Evolutionary conservation across 1,140 invertebrate genomes (phyloP).

Genomic region (Papilio dardanus): DNA sequence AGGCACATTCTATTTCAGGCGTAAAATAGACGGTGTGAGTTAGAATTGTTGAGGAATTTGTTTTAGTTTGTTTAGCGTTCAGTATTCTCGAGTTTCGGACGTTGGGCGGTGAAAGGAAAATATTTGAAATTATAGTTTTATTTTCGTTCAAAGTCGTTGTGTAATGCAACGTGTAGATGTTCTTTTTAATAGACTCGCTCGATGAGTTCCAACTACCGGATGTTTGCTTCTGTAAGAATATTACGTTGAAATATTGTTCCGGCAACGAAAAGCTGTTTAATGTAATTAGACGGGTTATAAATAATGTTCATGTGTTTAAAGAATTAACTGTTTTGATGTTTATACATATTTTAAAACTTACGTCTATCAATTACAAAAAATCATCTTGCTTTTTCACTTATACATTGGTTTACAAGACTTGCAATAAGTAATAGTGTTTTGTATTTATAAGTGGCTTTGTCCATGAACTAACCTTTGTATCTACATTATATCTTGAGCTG

Average conservation of each 20-base stretch:
- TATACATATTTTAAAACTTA: conserved; percentile 8
- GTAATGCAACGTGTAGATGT: conserved; percentile 32
- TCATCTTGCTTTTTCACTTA: not conserved
- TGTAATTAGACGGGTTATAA: conserved; percentile 27
- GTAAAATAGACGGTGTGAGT: not conserved
- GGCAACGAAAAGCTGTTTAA: conserved; percentile 22
- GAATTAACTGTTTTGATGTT: conserved; percentile 14
- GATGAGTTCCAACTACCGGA: conserved; percentile 29
- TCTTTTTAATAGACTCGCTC: conserved; percentile 29
- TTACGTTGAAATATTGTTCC: conserved; percentile 36
- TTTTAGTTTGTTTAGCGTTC: conserved; percentile 36
- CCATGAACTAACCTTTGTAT: no score
- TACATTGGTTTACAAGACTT: not conserved
- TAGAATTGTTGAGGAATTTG: conserved; percentile 31
- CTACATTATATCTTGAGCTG: no score
- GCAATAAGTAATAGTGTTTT: no score
- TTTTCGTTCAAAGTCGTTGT: conserved; percentile 33
- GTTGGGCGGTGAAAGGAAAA: conserved; percentile 26
- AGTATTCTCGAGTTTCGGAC: conserved; percentile 14
- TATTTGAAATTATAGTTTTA: conserved; percentile 37
- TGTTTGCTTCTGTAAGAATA: conserved; percentile 29
- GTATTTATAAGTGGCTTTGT: no score
- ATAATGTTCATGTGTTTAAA: conserved; percentile 21
- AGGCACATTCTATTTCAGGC: conserved; percentile 17
- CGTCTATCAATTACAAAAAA: not conserved